Conservation (phyloP, 2,797 vertebrate genomes). For the Microhierax caerulescens region DNA sequence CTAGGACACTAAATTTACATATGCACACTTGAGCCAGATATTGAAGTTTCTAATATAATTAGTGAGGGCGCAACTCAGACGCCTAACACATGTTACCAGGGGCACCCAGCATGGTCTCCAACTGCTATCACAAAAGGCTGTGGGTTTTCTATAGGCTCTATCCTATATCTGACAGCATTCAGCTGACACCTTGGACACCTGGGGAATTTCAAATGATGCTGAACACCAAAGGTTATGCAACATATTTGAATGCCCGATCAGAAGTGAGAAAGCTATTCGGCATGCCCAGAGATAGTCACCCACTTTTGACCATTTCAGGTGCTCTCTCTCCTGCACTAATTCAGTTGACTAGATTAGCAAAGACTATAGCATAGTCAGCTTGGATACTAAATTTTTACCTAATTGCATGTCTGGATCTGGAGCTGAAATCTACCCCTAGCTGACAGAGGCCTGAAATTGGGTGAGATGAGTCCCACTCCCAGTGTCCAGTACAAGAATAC, state of each 20-base stretch:
- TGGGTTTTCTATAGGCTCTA: neutral
- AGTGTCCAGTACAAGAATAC: neutral
- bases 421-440: neutral
- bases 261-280: neutral
- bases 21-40: neutral
- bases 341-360: neutral
- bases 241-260: neutral
- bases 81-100: rapidly evolving
- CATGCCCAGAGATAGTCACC: neutral
- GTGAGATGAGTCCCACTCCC: neutral
- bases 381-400: neutral
- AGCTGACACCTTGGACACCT: neutral
- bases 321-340: neutral
- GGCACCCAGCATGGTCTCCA: rapidly evolving
- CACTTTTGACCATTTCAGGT: neutral
- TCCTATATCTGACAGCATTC: neutral
- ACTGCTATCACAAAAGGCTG: neutral
- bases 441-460: neutral
- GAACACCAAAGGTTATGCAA: neutral
- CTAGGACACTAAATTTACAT: neutral
- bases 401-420: neutral
- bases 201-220: neutral
- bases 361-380: neutral
- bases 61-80: neutral
- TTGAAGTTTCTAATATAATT: neutral